Evolutionary conservation across 2,888 invertebrate genomes (phyloP), one percentile per base, ranked within the genome.

Genomic region (Parnassius glacialis): DNA sequence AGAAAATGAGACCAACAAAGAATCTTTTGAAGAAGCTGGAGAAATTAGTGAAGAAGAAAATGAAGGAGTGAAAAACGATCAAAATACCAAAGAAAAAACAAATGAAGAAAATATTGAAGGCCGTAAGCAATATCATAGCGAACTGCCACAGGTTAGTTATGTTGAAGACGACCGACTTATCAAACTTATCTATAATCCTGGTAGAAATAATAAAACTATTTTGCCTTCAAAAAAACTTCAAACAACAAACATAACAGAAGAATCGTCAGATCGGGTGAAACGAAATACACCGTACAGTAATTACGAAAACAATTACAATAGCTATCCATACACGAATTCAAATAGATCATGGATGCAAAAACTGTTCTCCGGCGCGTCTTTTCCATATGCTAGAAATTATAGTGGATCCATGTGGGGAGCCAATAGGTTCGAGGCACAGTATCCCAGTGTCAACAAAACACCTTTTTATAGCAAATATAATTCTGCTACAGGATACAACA

Each of bases 271-370:
- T 34, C n/a, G 48, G 9, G 43, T 11, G 57, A 60, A 60, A 11
- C 50, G 60, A 9, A 44, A 60, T 13, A 50, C 53, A 1, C n/a
- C 54, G 10, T 60, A 54, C 20, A 47, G 20, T 12, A 47, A 48
- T 48, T 9, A 48, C 48, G 10, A 48, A 7, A 9, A 48, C 9
- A 13, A 10, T 43, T 43, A 43, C 11, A 11, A 10, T 48, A 48
- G 13, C 9, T 48, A 48, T 48, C 13, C 48, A 13, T 13, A 47
- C n/a, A 47, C 47, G n/a, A n/a, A 12, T 12, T 11, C n/a, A 9
- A 47, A 47, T 7, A 12, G n/a, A 47, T 47, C 47, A n/a, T n/a
- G n/a, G 10, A 44, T 20, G 3, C 50, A n/a, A 44, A 51, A 5
- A n/a, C 43, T 52, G 7, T 44, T 43, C 20, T 7, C 10, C 3